Conservation (phyloP, 1,140 invertebrate genomes). For the Sarcophaga peregrina region DNA sequence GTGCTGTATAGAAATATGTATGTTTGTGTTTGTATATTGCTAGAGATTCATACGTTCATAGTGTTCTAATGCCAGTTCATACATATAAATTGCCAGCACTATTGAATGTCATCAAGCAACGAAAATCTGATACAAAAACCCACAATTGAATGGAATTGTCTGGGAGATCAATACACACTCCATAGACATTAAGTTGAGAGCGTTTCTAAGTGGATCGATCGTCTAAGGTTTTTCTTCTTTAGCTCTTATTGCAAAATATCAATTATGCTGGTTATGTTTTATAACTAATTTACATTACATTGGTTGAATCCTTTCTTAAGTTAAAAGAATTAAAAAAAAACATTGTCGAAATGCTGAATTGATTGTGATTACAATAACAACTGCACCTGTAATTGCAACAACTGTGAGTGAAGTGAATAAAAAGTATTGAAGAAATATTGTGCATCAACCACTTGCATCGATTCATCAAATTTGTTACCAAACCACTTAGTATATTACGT, state of each 20-base stretch:
- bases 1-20: no score
- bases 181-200: no score
- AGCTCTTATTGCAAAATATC: neutral
- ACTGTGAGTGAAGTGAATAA: neutral
- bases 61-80: no score
- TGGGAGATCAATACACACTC: no score
- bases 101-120: no score
- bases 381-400: neutral
- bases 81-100: no score
- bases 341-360: constrained; percentile 11
- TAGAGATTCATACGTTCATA: no score
- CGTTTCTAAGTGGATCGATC: no score
- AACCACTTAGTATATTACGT: no score
- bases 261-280: neutral
- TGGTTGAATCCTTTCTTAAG: constrained; percentile 32
- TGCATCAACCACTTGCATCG: neutral
- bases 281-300: constrained; percentile 39
- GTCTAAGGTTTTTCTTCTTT: neutral
- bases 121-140: no score
- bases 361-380: neutral
- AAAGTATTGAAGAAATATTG: neutral
- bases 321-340: neutral
- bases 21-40: no score
- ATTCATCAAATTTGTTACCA: neutral
- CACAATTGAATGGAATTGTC: no score